Base-by-base conservation (phyloP, 2,888 invertebrate genomes). In the Platycheirus albimanus region DNA sequence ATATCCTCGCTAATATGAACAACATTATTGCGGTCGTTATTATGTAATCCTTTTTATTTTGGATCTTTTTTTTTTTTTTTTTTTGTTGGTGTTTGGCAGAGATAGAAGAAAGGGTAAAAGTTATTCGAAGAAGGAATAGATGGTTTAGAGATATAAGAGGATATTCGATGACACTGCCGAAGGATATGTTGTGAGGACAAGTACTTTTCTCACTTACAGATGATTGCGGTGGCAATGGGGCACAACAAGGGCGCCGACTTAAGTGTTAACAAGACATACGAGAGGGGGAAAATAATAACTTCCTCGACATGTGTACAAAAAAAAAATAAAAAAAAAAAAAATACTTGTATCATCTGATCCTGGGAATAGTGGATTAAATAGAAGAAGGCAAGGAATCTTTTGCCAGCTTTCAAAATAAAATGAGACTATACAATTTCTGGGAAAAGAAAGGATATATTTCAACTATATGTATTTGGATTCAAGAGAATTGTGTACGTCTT, bases 31-130 rank as follows among this genome's bases (percentile, higher is more conserved):
- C 49, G 41, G 54, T 56, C 38, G 66, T 71, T 80, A 71, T 83
- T 83, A 83, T 83, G 83, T 83, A 83, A 83, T 83, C 83, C 83
- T 83, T 83, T 67, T 61, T 81, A 66, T 71, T 81, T n/a, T 36
- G 69, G 47, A 17, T 43, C 61, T 43, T 43, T 49, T 49, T 41
- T 51, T 17, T n/a, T n/a, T n/a, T n/a, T n/a, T n/a, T n/a, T n/a
- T n/a, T n/a, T n/a, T n/a, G n/a, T n/a, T n/a, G n/a, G n/a, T n/a
- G 11, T 45, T 19, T 7, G 4, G 17, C 3, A 17, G 20, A 3
- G 3, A 4, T 47, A 47, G n/a, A 20, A 11, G 17, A n/a, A 41
- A 41, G 58, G 38, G 41, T 41, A 58, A 41, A 58, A 54, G n/a
- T 36, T 54, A 58, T 58, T 58, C 41, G 24, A 6, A 41, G 41